These are phyloP conservation scores for Xanthia icteritia DNA, from an alignment of 2,888 invertebrate species.

Conservation along the genomic window DNA sequence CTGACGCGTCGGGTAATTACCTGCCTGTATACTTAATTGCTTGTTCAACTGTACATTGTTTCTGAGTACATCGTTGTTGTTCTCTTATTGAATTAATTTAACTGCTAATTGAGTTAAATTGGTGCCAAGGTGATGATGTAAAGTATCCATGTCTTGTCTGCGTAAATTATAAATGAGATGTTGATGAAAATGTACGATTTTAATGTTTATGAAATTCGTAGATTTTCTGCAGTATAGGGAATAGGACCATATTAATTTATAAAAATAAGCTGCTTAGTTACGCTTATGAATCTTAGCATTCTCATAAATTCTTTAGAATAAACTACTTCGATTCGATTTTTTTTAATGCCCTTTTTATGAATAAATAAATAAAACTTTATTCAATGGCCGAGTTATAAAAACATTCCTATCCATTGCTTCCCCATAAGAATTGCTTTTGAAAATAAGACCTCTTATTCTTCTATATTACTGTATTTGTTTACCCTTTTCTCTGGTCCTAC, in stretches of 20 bases:
- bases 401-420: not conserved
- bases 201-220: not conserved
- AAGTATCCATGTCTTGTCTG: not conserved
- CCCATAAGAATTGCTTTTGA: not conserved
- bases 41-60: not conserved
- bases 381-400: not conserved
- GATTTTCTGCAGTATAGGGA: not conserved
- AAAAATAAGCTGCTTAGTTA: not conserved
- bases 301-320: not conserved
- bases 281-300: not conserved
- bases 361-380: not conserved
- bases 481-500: not conserved
- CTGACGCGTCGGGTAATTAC: not conserved
- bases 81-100: slow-evolving; percentile 40
- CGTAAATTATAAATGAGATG: not conserved
- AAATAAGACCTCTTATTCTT: not conserved
- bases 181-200: not conserved
- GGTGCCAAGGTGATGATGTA: slow-evolving; percentile 26
- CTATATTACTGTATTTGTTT: slow-evolving; percentile 3
- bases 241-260: not conserved
- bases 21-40: not conserved
- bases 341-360: not conserved
- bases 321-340: too few species aligned
- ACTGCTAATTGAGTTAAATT: slow-evolving; percentile 43
- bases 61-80: slow-evolving; percentile 7